These are phyloP conservation scores for Triplophysa tibetana DNA, from an alignment of 2,113 vertebrate species.

Conservation along the genomic window DNA sequence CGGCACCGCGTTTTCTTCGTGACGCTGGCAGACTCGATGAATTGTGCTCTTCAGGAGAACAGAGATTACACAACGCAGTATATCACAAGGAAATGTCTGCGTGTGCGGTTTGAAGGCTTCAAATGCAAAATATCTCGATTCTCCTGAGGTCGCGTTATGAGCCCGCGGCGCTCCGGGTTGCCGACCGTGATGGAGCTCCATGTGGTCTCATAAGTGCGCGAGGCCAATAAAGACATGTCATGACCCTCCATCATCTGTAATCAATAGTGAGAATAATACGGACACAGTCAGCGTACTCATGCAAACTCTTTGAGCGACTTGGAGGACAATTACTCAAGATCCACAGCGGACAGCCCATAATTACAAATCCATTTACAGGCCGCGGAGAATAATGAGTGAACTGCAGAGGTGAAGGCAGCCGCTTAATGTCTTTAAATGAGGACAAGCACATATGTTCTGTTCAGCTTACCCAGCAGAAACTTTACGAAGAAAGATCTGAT, in stretches of 20 bases:
- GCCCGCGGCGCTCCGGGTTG: not conserved
- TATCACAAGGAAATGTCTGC: constrained; percentile 35
- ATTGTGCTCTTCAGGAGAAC: constrained; percentile 7
- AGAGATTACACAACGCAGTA: constrained; percentile 4
- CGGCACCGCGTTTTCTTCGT: constrained; percentile 13
- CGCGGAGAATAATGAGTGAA: constrained; percentile 40
- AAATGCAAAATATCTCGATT: constrained; percentile 8
- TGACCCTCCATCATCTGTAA: constrained; percentile 19
- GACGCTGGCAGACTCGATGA: constrained; percentile 8
- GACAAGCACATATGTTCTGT: constrained; percentile 8
- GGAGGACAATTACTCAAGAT: constrained; percentile 48
- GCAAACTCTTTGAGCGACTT: constrained; percentile 41
- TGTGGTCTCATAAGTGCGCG: constrained; percentile 5
- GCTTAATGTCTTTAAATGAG: constrained; percentile 20
- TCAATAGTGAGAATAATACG: constrained; percentile 37
- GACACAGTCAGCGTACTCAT: constrained; percentile 1
- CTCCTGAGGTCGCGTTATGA: constrained; percentile 1
- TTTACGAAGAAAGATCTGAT: constrained; percentile 13
- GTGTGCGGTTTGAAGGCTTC: constrained; percentile 9
- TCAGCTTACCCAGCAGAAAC: constrained; percentile 34
- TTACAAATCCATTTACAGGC: constrained; percentile 53
- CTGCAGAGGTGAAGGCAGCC: constrained; percentile 7
- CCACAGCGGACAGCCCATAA: constrained; percentile 45
- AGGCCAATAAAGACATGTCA: constrained; percentile 7
- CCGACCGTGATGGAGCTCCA: not conserved